Conservation (phyloP, 2,888 invertebrate species). For the Clistopyga incitator region DNA sequence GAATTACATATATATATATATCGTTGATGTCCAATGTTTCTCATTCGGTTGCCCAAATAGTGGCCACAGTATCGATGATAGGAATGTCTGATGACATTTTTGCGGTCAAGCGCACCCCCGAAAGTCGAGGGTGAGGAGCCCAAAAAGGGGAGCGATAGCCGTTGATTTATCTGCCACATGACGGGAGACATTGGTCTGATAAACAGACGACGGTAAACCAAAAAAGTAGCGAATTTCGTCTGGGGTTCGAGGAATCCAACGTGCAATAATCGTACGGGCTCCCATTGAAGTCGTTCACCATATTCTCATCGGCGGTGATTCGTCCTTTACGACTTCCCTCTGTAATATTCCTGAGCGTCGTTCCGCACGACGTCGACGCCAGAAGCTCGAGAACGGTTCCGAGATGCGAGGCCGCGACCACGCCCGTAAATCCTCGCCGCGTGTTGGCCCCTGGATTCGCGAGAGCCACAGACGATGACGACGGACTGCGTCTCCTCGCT, state of each 20-base stretch:
- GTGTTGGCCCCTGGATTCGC: constrained; percentile 6
- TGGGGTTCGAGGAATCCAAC: neutral
- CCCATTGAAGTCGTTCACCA: neutral
- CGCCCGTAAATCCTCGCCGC: constrained; percentile 45
- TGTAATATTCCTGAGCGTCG: constrained; percentile 10
- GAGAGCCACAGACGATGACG: constrained; percentile 22
- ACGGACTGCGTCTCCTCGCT: neutral
- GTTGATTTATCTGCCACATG: neutral
- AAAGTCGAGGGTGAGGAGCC: neutral
- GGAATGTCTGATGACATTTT: constrained; percentile 2
- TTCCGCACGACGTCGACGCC: neutral
- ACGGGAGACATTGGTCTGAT: neutral
- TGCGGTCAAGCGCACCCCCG: neutral
- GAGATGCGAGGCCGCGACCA: constrained; percentile 45
- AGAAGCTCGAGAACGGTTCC: constrained; percentile 33
- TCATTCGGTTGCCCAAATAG: neutral
- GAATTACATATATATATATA: too few relatives aligned
- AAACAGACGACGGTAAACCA: neutral
- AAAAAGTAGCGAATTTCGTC: neutral
- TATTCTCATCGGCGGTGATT: constrained; percentile 7
- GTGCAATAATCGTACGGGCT: neutral
- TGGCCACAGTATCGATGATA: neutral
- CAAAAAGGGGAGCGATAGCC: neutral
- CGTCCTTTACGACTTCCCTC: constrained; percentile 37
- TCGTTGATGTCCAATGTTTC: neutral